phyloP scores from a whole-genome alignment of 1,140 invertebrate genomes.

The Halesus radiatus region DNA sequence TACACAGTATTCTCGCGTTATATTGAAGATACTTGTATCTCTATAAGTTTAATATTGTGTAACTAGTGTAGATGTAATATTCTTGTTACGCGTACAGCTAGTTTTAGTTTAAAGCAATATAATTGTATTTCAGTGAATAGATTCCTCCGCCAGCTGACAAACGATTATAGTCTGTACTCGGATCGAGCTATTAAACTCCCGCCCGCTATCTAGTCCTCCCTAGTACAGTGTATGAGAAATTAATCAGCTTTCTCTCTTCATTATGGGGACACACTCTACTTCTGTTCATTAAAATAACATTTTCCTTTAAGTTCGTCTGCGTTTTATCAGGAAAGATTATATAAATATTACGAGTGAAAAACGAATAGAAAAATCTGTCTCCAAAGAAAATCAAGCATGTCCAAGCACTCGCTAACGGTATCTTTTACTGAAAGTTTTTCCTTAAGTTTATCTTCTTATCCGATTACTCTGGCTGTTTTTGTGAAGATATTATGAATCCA shows the following conservation, averaged over 20 bases:
- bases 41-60: no score
- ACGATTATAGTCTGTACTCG: slow-evolving; percentile 23
- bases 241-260: not conserved
- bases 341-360: slow-evolving; percentile 18
- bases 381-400: slow-evolving; percentile 8
- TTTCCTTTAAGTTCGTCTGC: not conserved
- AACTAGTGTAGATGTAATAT: no score
- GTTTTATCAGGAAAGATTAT: not conserved
- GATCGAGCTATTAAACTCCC: slow-evolving; percentile 11
- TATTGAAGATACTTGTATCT: no score
- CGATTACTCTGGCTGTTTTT: slow-evolving; percentile 19
- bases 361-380: not conserved
- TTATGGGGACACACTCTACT: not conserved
- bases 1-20: no score
- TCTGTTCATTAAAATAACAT: not conserved
- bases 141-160: not conserved
- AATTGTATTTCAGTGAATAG: slow-evolving; percentile 11
- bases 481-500: slow-evolving; percentile 19
- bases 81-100: not conserved
- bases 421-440: slow-evolving; percentile 22
- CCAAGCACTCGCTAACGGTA: slow-evolving; percentile 18
- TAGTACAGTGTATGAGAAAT: slow-evolving; percentile 8
- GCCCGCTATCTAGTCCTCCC: not conserved
- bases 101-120: slow-evolving; percentile 16
- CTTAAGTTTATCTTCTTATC: slow-evolving; percentile 19